phyloP scores from a whole-genome alignment of 2,797 vertebrate species.

The Paedocypris micromegethes region DNA sequence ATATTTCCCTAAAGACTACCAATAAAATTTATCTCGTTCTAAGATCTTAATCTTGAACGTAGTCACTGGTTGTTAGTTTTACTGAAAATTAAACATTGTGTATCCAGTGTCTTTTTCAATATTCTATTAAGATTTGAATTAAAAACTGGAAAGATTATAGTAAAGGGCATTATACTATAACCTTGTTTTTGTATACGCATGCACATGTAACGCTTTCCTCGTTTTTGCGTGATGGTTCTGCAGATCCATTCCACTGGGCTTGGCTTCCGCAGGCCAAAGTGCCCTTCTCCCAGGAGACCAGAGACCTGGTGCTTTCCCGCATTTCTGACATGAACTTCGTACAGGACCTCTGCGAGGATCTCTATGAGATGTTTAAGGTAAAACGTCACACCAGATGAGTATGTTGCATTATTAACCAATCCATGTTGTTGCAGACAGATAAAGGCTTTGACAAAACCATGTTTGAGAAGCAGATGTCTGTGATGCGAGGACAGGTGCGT shows the following conservation, averaged over 20 bases:
- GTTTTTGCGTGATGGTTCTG: not conserved
- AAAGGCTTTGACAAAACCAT: constrained; percentile 90
- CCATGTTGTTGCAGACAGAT: constrained; percentile 71
- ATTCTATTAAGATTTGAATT: too few relatives aligned
- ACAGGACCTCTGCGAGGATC: constrained; percentile 96
- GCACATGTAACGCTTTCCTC: too few relatives aligned
- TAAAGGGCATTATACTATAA: too few relatives aligned
- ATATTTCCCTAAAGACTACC: too few relatives aligned
- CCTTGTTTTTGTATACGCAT: not conserved
- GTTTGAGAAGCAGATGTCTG: constrained; percentile 97
- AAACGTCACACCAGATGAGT: constrained; percentile 8
- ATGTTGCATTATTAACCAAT: not conserved
- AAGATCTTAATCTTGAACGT: too few relatives aligned
- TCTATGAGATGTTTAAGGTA: constrained; percentile 94
- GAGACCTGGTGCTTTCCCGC: constrained; percentile 83
- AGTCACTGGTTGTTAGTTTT: too few relatives aligned
- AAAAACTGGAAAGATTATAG: too few relatives aligned
- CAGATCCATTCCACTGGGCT: constrained; percentile 98
- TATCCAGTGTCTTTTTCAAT: too few relatives aligned
- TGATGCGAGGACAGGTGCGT: constrained; percentile 96
- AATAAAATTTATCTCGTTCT: too few relatives aligned
- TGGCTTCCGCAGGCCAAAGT: constrained; percentile 96
- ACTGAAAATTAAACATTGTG: too few relatives aligned
- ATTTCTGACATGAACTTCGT: constrained; percentile 98
- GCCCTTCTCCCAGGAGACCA: constrained; percentile 91